Conservation (phyloP, 2,888 invertebrate species). For the Lasiommata megera region DNA sequence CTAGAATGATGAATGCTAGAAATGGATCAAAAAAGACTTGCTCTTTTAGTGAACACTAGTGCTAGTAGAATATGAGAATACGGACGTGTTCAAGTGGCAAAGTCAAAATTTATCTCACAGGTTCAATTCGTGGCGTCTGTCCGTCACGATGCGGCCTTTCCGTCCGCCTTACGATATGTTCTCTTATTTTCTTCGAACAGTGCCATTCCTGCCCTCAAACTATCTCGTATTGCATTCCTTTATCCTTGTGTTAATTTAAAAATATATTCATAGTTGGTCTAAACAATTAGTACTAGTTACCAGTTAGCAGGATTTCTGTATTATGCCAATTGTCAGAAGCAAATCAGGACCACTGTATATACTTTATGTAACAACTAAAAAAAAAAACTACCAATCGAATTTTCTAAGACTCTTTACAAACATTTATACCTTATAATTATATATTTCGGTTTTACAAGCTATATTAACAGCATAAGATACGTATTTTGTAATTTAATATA, state of each 20-base stretch:
- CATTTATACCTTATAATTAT: not conserved
- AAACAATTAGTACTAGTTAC: not conserved
- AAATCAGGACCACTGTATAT: too few species aligned
- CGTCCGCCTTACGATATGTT: not conserved
- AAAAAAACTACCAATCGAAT: constrained; percentile 1
- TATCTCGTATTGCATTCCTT: not conserved
- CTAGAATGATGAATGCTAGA: too few species aligned
- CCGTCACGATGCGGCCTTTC: not conserved
- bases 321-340: too few species aligned
- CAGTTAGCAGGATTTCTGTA: not conserved
- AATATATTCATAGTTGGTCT: not conserved
- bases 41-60: too few species aligned
- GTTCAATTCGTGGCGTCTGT: too few species aligned
- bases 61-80: too few species aligned
- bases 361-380: too few species aligned
- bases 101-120: too few species aligned
- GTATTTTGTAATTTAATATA: not conserved
- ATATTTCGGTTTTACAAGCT: not conserved
- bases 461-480: not conserved
- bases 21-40: too few species aligned
- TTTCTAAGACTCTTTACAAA: constrained; percentile 2
- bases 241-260: not conserved
- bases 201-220: not conserved
- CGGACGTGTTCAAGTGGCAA: too few species aligned
- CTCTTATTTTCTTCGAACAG: not conserved